Percentiles rank a stretch among this genome's conserved stretches.
Evolutionary conservation across 2,113 vertebrate species (phyloP).

Genomic region (Eudyptes chrysolophus): DNA sequence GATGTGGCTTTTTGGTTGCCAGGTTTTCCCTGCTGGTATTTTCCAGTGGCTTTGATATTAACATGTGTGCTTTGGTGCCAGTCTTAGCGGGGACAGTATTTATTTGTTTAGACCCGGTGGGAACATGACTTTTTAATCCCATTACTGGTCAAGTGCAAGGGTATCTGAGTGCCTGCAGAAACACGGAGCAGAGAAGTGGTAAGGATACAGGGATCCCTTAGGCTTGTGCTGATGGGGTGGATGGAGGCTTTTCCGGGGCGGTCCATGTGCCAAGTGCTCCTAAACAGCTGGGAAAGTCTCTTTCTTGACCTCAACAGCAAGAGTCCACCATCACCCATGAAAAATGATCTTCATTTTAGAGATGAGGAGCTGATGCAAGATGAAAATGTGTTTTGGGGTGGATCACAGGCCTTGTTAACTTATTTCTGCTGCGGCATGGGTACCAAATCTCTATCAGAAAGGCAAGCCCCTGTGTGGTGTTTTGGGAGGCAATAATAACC

Average conservation of each 20-base stretch:
- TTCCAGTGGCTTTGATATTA: background rate
- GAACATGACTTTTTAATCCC: background rate
- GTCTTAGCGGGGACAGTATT: rapidly evolving
- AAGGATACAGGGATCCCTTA: background rate
- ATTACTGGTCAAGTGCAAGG: background rate
- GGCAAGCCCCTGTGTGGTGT: too few relatives aligned
- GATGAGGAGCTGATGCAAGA: background rate
- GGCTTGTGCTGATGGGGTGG: background rate
- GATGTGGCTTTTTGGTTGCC: background rate
- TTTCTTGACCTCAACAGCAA: background rate
- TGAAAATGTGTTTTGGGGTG: background rate
- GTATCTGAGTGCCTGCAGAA: background rate
- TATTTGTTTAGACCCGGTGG: background rate
- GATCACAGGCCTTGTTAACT: background rate
- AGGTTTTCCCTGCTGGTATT: background rate
- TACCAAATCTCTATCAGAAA: background rate
- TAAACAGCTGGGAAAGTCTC: background rate
- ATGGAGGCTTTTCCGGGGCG: rapidly evolving
- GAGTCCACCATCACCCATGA: background rate
- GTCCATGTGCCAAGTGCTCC: background rate
- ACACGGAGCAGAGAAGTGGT: background rate
- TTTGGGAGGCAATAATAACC: background rate
- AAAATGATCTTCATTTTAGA: rapidly evolving
- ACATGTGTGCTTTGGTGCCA: rapidly evolving
- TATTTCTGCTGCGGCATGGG: background rate